Evolutionary conservation across 2,797 vertebrate genomes (phyloP), one percentile per base, ranked within the genome.

Genomic region (Sorex maritimensis): DNA sequence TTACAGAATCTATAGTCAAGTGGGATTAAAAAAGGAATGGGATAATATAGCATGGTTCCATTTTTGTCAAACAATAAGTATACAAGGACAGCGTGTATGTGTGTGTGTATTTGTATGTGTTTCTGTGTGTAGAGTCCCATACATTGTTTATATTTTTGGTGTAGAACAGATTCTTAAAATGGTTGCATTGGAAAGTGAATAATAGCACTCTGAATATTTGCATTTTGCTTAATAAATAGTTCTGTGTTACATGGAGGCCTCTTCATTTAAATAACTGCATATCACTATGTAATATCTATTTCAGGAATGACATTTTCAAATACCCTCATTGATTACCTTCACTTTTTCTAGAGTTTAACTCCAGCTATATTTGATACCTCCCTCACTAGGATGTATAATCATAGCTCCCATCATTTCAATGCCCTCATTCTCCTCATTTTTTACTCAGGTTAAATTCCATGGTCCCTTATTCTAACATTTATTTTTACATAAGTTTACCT

Each of bases 211-310:
- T 13, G 28, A 9, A 4, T 81, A 26, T 14, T 81, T 91, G 23
- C 44, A 65, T 87, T 93, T 82, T 91, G n/a, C 38, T 63, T 49
- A 77, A 81, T 41, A 95, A 81, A 91, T 81, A 81, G 44, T 86
- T 41, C 5, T 26, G 41, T 26, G 34, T 74, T 80, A 73, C 52
- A 30, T 30, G n/a, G 10, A 79, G 71, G 41, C 10, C 19, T 89
- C 26, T 78, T 95, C 17, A 30, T 52, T 74, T 83, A 52, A 74
- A 49, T 61, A 95, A 84, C n/a, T 79, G 38, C 17, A 12, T 26
- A 55, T 86, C 13, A 24, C 69, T 74, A 74, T 11, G 55, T 82
- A 46, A 85, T 71, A 30, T 88, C 19, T 28, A 24, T 81, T 80
- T 86, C 8, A 6, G 30, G 38, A 44, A 73, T 69, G 49, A 12